Evolutionary conservation across 2,113 vertebrate species (phyloP), one percentile per base, ranked within the genome.

Genomic region (Proterorhinus semilunaris): DNA sequence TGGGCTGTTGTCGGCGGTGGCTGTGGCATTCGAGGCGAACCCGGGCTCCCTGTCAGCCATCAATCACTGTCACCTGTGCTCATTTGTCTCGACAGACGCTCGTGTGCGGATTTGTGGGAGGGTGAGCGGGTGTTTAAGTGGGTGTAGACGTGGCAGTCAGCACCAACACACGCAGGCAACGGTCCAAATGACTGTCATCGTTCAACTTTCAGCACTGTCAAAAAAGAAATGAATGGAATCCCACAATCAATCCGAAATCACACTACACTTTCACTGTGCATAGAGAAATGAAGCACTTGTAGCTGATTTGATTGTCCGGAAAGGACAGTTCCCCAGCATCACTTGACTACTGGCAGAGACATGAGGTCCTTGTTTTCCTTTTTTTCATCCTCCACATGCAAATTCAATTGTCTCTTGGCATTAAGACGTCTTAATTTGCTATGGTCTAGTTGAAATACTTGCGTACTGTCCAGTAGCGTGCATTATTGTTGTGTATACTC

Each of bases 1-100:
- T 61, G 21, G 63, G 45, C 58, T 69, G 51, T 69, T 74, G 70
- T 67, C 73, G 82, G 69, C 59, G 74, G 63, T 66, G 55, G 69
- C 75, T 82, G 74, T 59, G 72, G 65, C 65, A 46, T 63, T 57
- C 17, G 43, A 67, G 73, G 53, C 70, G 63, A 58, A 36, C 71
- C 71, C 65, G 72, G 71, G 72, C 69, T 72, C 78, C 85, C 86
- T 81, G 78, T 82, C 84, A 75, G 27, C 54, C 43, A 72, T 86
- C 81, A 84, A 65, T 80, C 72, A 76, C 49, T 81, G 76, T 81
- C 78, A 83, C 27, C 54, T 43, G 4, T 67, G 51, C 71, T 72
- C 72, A 48, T 68, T 66, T 76, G 69, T 74, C 64, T 64, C 58
- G 54, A 62, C 64, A 76, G 69, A 76, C 79, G 55, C 17, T 42